A percentile compares a stretch with the other conserved stretches of the same genome.
Evolutionary conservation across 2,797 vertebrate species (phyloP).

Genomic region (Sebastes wilsoni): DNA sequence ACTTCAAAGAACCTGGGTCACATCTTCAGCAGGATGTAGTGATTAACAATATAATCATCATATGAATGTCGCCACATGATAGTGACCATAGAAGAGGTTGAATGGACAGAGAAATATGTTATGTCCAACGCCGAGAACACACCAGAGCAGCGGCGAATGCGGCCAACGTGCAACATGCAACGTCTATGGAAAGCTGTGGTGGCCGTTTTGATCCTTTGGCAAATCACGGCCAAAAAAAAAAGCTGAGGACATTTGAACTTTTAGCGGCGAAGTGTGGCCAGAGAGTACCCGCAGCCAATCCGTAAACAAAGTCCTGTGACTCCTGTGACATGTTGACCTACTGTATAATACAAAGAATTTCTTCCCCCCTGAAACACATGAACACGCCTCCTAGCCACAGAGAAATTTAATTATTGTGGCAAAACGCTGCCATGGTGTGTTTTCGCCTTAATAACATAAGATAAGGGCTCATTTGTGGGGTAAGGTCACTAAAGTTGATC

Average conservation of each 20-base stretch:
- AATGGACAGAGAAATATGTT: background rate
- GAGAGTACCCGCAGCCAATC: no score
- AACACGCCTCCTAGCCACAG: background rate
- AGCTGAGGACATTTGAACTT: no score
- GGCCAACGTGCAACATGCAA: no score
- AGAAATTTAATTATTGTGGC: background rate
- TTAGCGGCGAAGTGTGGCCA: no score
- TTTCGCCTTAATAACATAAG: background rate
- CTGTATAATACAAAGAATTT: background rate
- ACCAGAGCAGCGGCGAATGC: background rate
- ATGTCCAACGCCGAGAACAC: background rate
- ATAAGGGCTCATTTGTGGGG: background rate
- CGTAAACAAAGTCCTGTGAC: background rate
- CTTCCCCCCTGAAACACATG: background rate
- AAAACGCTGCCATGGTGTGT: background rate
- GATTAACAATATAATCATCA: background rate
- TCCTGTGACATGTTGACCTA: background rate
- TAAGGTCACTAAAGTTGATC: background rate
- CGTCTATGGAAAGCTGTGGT: no score
- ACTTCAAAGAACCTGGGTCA: background rate
- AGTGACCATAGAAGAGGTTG: background rate
- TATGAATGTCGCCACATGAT: slow-evolving; percentile 2
- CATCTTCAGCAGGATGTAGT: background rate
- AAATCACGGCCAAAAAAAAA: no score
- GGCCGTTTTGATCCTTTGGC: no score